Conservation (phyloP, 2,888 invertebrate species). For the Sarcophaga carnaria region DNA sequence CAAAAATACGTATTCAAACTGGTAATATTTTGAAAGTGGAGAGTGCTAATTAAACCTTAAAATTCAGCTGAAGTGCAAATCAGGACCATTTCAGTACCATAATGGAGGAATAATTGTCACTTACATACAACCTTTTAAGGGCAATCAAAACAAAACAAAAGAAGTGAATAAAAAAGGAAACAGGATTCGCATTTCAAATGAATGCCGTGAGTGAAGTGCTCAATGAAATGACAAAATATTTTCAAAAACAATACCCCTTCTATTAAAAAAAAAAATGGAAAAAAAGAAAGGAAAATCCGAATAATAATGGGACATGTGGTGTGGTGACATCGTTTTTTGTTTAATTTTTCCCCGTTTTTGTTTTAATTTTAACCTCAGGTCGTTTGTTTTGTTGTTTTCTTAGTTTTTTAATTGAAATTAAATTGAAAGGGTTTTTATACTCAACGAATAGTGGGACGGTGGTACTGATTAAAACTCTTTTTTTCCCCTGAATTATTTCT, state of each 20-base stretch:
- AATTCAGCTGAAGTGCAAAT: neutral
- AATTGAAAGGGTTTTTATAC: neutral
- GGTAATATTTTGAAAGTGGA: conserved; percentile 30
- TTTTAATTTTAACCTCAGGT: conserved; percentile 51
- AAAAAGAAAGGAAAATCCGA: conserved; percentile 24
- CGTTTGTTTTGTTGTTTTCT: neutral
- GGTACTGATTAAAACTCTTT: conserved; percentile 44
- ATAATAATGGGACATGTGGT: conserved; percentile 46
- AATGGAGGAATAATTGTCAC: conserved; percentile 15
- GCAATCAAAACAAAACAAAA: conserved; percentile 11
- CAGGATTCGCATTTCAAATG: too few relatives aligned
- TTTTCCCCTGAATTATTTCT: neutral
- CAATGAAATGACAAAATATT: conserved; percentile 66
- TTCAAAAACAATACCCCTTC: conserved; percentile 50
- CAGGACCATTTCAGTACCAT: neutral
- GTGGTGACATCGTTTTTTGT: conserved; percentile 52
- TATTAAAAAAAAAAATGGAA: neutral
- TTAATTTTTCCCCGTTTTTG: conserved; percentile 11
- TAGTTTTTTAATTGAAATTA: conserved; percentile 44
- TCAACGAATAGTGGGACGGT: neutral
- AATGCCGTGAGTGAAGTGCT: conserved; percentile 43
- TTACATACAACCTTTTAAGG: conserved; percentile 27
- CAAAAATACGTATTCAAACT: too few relatives aligned
- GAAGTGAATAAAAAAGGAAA: neutral
- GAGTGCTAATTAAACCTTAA: conserved; percentile 51